phyloP scores from a whole-genome alignment of 1,140 invertebrate species.

The Lordiphosa clarofinis region DNA sequence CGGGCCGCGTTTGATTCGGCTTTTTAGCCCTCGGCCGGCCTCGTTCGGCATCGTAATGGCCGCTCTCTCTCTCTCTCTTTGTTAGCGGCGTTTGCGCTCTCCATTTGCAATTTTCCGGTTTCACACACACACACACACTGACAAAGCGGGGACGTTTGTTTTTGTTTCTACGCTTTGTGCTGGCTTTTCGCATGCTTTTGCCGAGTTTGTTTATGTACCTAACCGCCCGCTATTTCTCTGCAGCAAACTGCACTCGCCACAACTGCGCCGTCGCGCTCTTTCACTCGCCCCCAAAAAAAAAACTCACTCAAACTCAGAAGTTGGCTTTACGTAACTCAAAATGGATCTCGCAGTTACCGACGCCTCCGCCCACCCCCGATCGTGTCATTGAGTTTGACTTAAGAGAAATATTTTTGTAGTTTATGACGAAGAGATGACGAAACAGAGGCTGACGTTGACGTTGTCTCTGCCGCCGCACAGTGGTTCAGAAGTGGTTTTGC shows the following conservation, averaged over 20 bases:
- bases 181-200: conserved; percentile 67
- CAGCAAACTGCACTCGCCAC: conserved; percentile 38
- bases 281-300: not conserved
- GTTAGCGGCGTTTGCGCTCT: conserved; percentile 40
- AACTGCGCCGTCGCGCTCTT: conserved; percentile 53
- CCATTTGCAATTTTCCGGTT: conserved; percentile 42
- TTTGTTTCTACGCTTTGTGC: conserved; percentile 75
- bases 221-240: conserved; percentile 13
- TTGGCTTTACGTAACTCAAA: conserved; percentile 61
- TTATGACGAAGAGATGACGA: conserved; percentile 43
- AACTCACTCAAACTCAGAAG: conserved; percentile 21
- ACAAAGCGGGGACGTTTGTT: conserved; percentile 52
- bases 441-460: not conserved
- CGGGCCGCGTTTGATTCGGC: conserved; percentile 39
- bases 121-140: conserved; percentile 14
- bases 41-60: conserved; percentile 31
- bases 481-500: too few relatives aligned
- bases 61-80: conserved; percentile 16
- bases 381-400: conserved; percentile 61
- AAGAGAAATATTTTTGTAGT: conserved; percentile 63
- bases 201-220: conserved; percentile 67
- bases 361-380: conserved; percentile 31
- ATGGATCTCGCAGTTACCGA: conserved; percentile 10
- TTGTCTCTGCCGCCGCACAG: too few relatives aligned
- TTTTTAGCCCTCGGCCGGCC: conserved; percentile 32